phyloP scores from a whole-genome alignment of 2,797 vertebrate species.

The Esox lucius region DNA sequence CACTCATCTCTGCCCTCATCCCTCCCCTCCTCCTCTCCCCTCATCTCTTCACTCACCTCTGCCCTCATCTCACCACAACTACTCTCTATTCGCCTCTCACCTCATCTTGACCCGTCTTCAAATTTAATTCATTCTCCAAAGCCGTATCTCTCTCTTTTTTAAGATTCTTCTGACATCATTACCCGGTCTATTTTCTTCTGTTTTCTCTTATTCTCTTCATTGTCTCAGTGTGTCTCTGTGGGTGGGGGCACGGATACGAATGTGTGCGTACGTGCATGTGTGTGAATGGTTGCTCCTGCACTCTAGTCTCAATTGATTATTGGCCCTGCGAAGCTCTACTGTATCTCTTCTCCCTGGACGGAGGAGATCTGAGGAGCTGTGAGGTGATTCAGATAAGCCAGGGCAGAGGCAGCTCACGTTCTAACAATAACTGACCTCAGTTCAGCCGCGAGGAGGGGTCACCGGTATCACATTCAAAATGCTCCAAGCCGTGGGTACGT shows the following conservation, averaged over 20 bases:
- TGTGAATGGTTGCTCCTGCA: constrained; percentile 10
- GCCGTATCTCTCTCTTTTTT: no score
- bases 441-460: constrained; percentile 54
- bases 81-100: no score
- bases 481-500: constrained; percentile 52
- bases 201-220: background rate
- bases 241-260: background rate
- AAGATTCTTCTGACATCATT: background rate
- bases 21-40: no score
- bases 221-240: background rate
- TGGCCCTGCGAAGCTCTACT: constrained; percentile 17
- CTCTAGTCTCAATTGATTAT: constrained; percentile 14
- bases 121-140: no score
- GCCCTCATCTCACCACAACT: no score
- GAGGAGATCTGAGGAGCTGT: constrained; percentile 40
- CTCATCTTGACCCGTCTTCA: no score
- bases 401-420: constrained; percentile 44
- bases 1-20: no score
- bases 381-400: constrained; percentile 42
- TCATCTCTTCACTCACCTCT: no score
- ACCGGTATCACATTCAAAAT: constrained; percentile 34
- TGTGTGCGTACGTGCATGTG: background rate
- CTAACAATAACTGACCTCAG: constrained; percentile 54
- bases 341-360: constrained; percentile 13
- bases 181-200: background rate